Conservation (phyloP, 2,113 vertebrate genomes). For the Petrocephalus microphthalmus region DNA sequence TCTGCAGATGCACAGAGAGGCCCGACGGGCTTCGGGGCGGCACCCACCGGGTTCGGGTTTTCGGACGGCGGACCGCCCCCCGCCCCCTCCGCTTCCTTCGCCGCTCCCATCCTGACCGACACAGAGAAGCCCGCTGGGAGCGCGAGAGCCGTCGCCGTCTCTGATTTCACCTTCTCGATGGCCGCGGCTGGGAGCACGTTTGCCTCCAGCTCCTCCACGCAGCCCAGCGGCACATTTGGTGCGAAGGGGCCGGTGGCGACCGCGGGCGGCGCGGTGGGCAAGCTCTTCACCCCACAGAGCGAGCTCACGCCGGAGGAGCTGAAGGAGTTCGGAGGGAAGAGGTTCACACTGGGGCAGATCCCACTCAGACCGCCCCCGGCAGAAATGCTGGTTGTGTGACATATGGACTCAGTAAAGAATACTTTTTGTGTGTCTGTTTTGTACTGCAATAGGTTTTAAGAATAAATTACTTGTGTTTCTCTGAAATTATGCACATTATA, state of each 20-base stretch:
- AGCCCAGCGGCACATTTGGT: conserved; percentile 25
- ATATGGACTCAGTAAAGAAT: neutral
- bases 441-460: neutral
- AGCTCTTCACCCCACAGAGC: conserved; percentile 66
- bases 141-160: conserved; percentile 28
- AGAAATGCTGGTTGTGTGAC: conserved; percentile 62
- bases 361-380: conserved; percentile 70
- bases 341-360: conserved; percentile 73
- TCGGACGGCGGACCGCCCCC: conserved; percentile 29
- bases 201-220: conserved; percentile 30
- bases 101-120: conserved; percentile 15
- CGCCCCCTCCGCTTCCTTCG: conserved; percentile 41
- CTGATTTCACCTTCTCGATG: conserved; percentile 48
- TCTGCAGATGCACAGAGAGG: conserved; percentile 36
- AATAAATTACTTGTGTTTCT: neutral
- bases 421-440: neutral
- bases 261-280: conserved; percentile 28
- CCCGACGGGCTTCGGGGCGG: conserved; percentile 47
- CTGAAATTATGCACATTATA: neutral
- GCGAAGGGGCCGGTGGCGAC: conserved; percentile 11
- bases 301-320: conserved; percentile 75
- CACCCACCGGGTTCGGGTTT: conserved; percentile 36
- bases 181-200: conserved; percentile 38
- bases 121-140: conserved; percentile 27
- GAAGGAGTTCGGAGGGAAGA: conserved; percentile 71